A percentile compares a stretch with the other conserved stretches of the same genome.
Evolutionary conservation across 2,797 vertebrate genomes (phyloP).

Genomic region (Lacerta agilis): DNA sequence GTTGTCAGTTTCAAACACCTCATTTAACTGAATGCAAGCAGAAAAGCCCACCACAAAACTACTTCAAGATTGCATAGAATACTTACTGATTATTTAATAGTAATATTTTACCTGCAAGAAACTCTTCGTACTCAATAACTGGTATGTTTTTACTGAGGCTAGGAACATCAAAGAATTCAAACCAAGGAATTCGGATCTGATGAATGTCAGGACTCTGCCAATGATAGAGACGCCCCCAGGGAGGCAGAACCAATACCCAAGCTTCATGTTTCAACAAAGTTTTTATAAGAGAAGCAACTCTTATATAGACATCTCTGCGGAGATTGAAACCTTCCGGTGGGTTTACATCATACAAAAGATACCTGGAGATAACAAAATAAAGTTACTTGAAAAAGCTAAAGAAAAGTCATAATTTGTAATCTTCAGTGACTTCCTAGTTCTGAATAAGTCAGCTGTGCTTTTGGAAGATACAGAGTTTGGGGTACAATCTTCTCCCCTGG

Average conservation of each 20-base stretch:
- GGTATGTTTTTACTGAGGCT: slow-evolving; percentile 91
- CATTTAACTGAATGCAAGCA: background rate
- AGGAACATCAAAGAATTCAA: slow-evolving; percentile 90
- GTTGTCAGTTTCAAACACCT: background rate
- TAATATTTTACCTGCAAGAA: slow-evolving; percentile 85
- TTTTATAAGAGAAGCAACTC: slow-evolving; percentile 91
- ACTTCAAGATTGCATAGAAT: background rate
- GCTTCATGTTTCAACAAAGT: slow-evolving; percentile 85
- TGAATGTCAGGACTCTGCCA: slow-evolving; percentile 94
- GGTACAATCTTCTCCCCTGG: too few species aligned
- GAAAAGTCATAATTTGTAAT: background rate
- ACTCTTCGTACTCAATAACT: slow-evolving; percentile 94
- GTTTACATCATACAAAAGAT: slow-evolving; percentile 95
- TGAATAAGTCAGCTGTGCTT: background rate
- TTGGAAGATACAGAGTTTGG: background rate
- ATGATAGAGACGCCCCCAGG: slow-evolving; percentile 96
- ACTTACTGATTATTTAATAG: background rate
- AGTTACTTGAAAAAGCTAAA: background rate
- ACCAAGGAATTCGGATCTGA: slow-evolving; percentile 91
- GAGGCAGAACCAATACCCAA: slow-evolving; percentile 95
- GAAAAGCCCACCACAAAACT: background rate
- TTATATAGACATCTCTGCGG: slow-evolving; percentile 92
- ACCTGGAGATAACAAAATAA: slow-evolving; percentile 74
- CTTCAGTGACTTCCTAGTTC: fast-evolving
- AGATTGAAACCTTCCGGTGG: slow-evolving; percentile 97